Evolutionary conservation across 2,888 invertebrate genomes (phyloP).

Genomic region (Latheticus oryzae): DNA sequence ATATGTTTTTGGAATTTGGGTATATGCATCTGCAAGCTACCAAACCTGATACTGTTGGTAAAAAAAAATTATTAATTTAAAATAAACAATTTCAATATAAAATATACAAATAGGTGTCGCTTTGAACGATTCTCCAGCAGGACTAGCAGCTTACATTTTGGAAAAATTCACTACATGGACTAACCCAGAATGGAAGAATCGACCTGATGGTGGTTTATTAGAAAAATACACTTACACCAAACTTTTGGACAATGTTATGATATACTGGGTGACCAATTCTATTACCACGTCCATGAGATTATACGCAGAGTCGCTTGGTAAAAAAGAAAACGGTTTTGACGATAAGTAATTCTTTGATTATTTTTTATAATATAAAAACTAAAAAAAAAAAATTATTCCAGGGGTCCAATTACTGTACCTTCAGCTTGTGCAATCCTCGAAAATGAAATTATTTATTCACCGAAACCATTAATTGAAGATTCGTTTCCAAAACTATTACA

Average conservation of each 20-base stretch:
- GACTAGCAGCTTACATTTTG: slow-evolving; percentile 88
- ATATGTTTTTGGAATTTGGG: slow-evolving; percentile 69
- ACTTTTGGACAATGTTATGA: slow-evolving; percentile 81
- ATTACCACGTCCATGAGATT: slow-evolving; percentile 80
- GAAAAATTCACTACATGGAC: slow-evolving; percentile 90
- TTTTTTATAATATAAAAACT: too few species aligned
- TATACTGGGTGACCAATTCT: slow-evolving; percentile 81
- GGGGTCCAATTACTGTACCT: slow-evolving; percentile 73
- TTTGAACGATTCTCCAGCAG: slow-evolving; percentile 82
- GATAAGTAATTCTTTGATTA: slow-evolving; percentile 45
- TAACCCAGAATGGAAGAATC: slow-evolving; percentile 65
- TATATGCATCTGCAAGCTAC: slow-evolving; percentile 86
- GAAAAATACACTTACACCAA: slow-evolving; percentile 77
- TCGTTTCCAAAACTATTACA: slow-evolving; percentile 77
- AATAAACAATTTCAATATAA: slow-evolving; percentile 1
- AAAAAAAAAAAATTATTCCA: too few species aligned
- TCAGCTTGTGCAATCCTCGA: slow-evolving; percentile 80
- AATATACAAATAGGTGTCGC: slow-evolving; percentile 69
- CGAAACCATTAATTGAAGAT: slow-evolving; percentile 70
- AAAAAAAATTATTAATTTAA: slow-evolving; percentile 32
- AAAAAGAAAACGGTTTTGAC: slow-evolving; percentile 39
- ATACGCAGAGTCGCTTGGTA: slow-evolving; percentile 74
- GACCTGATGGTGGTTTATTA: slow-evolving; percentile 75
- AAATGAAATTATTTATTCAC: slow-evolving; percentile 72
- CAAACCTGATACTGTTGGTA: slow-evolving; percentile 90